Evolutionary conservation across 2,797 vertebrate genomes (phyloP).

Genomic region (Yasuhikotakia modesta): DNA sequence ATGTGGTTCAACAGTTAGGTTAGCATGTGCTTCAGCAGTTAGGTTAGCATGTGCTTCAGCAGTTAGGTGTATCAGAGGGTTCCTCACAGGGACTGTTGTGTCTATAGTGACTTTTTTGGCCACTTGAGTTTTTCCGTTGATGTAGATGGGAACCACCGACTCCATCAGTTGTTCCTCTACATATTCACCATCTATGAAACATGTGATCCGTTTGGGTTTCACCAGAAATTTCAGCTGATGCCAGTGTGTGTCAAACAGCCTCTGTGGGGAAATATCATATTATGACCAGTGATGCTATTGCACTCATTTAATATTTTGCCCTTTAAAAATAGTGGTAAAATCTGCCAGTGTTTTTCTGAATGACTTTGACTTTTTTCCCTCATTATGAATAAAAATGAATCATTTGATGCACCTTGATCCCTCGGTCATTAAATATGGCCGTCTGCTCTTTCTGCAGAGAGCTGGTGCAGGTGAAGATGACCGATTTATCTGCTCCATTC

Average conservation of each 20-base stretch:
- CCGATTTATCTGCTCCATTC: constrained; percentile 78
- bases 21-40: too few relatives aligned
- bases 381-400: background rate
- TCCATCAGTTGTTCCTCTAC: constrained; percentile 65
- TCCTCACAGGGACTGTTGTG: constrained; percentile 64
- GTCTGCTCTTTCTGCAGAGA: constrained; percentile 59
- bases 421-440: constrained; percentile 64
- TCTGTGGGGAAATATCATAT: constrained; percentile 51
- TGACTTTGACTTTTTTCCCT: background rate
- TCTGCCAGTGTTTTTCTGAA: background rate
- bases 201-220: constrained; percentile 59
- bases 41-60: too few relatives aligned
- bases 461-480: constrained; percentile 81
- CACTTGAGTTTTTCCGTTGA: constrained; percentile 69
- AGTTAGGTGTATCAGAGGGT: background rate
- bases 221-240: constrained; percentile 72
- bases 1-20: too few relatives aligned
- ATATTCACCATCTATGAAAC: constrained; percentile 66
- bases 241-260: constrained; percentile 71
- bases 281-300: background rate
- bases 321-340: too few relatives aligned
- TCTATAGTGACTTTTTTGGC: constrained; percentile 63
- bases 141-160: constrained; percentile 65
- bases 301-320: too few relatives aligned
- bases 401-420: constrained; percentile 64